Base-by-base conservation (phyloP, 2,888 invertebrate genomes). In the Mesopsocus fuscifrons region DNA sequence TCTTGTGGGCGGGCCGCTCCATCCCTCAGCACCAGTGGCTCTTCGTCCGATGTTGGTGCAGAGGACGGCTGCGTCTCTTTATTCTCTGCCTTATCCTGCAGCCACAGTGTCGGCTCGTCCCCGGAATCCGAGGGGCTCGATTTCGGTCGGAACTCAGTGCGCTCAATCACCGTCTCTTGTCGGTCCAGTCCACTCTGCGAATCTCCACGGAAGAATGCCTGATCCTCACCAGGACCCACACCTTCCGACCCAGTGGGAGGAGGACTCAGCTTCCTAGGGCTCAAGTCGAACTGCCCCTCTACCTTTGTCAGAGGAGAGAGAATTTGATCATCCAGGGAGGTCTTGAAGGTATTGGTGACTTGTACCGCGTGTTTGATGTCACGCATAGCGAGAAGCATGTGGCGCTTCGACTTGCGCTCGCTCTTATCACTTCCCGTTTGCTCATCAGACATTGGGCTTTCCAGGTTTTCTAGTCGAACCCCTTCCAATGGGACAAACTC, bases 231-330 rank as follows among this genome's bases (percentile, higher is more conserved):
- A 5, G 38, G 38, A 20, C 38, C 20, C 15, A 20, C 20, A 3
- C 20, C 38, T 21, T 38, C 38, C 5, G 38, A 38, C 13, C 20
- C 21, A 18, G 18, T 18, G 3, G 38, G n/a, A 5, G 20, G 6
- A 49, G 30, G 50, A 47, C 44, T 50, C 46, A 44, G 41, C 46
- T 44, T 47, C 47, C 33, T 48, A 48, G 26, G 47, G 44, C 41
- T 47, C 45, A 42, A 45, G 20, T 38, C 38, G 11, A 38, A 38
- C 6, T 17, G n/a, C 4, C 21, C 20, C 6, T 5, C 38, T 5
- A 21, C 20, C n/a, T 38, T 15, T 3, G 20, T 20, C 21, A 38
- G 20, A 9, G 38, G 38, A 13, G 38, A 38, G 6, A 38, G 20
- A 17, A 38, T 20, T 18, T 38, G 38, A 18, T 38, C 38, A 21